These are phyloP conservation scores for Scatophagus argus DNA, from an alignment of 2,113 vertebrate species.

Conservation along the genomic window DNA sequence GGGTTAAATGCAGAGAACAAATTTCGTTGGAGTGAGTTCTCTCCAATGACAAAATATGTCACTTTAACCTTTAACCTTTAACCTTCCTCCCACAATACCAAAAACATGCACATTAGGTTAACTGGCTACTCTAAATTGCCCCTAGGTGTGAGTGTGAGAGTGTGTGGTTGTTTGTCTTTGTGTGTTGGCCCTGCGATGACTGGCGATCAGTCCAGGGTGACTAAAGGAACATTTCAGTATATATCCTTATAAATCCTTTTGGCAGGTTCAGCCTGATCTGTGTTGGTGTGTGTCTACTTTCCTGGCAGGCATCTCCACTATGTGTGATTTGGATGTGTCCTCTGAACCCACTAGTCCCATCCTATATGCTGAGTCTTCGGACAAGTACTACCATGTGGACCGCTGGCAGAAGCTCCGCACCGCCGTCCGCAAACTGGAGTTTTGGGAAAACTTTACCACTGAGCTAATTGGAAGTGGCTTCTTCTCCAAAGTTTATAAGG, in stretches of 20 bases:
- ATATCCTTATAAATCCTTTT: not conserved
- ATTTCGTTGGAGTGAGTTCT: too few relatives aligned
- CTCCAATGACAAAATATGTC: too few relatives aligned
- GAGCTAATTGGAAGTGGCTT: slow-evolving; percentile 90
- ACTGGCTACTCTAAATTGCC: too few relatives aligned
- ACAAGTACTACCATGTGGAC: slow-evolving; percentile 86
- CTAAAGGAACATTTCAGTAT: not conserved
- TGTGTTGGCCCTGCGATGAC: too few relatives aligned
- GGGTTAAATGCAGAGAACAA: too few relatives aligned
- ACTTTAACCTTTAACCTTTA: too few relatives aligned
- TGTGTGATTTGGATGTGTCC: slow-evolving; percentile 84
- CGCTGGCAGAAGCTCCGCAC: slow-evolving; percentile 91
- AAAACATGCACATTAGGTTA: too few relatives aligned
- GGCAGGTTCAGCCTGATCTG: not conserved
- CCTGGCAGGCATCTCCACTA: slow-evolving; percentile 81
- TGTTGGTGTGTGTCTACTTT: slow-evolving; percentile 13
- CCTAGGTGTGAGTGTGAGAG: too few relatives aligned
- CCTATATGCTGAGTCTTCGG: slow-evolving; percentile 82
- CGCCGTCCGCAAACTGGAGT: slow-evolving; percentile 89
- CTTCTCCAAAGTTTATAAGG: slow-evolving; percentile 93
- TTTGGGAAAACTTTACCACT: slow-evolving; percentile 89
- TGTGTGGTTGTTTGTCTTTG: too few relatives aligned
- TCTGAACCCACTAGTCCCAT: slow-evolving; percentile 83
- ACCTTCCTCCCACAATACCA: too few relatives aligned
- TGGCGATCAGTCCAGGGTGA: too few relatives aligned